phyloP scores from a whole-genome alignment of 2,113 vertebrate genomes.

The Brachyhypopomus occidentalis region DNA sequence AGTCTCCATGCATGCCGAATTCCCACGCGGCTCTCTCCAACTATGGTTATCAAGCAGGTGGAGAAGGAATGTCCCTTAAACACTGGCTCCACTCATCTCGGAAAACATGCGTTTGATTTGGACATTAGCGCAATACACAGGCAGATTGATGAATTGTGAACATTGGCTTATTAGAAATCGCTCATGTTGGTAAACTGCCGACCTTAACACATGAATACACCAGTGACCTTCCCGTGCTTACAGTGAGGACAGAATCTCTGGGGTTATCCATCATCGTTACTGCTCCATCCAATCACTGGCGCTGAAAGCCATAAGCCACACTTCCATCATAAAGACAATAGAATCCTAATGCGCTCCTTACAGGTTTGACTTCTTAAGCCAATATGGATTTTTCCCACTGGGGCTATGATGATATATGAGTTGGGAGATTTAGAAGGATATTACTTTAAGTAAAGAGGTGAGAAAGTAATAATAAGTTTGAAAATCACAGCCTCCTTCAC shows the following conservation, averaged over 20 bases:
- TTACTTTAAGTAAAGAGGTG: neutral
- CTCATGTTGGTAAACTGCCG: too few relatives aligned
- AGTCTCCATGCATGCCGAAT: too few relatives aligned
- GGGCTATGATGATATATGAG: slow-evolving; percentile 12
- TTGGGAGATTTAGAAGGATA: slow-evolving; percentile 4
- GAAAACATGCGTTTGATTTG: too few relatives aligned
- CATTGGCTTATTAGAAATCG: too few relatives aligned
- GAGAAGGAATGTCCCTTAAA: too few relatives aligned
- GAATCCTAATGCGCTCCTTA: too few relatives aligned
- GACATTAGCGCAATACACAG: neutral
- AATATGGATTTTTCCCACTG: slow-evolving; percentile 13
- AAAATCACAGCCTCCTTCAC: neutral
- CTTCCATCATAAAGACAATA: too few relatives aligned
- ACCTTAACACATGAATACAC: neutral
- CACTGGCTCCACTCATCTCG: too few relatives aligned
- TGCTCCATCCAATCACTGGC: neutral
- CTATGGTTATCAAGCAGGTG: too few relatives aligned
- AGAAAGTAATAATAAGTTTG: neutral
- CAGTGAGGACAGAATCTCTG: neutral
- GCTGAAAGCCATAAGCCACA: neutral
- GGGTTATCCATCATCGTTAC: slow-evolving; percentile 6
- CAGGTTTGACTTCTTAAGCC: neutral
- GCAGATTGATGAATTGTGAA: neutral
- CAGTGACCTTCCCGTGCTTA: neutral
- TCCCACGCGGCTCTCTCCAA: too few relatives aligned